Conservation (phyloP, 2,888 invertebrate genomes). For the Cryptocheilus praepositus region DNA sequence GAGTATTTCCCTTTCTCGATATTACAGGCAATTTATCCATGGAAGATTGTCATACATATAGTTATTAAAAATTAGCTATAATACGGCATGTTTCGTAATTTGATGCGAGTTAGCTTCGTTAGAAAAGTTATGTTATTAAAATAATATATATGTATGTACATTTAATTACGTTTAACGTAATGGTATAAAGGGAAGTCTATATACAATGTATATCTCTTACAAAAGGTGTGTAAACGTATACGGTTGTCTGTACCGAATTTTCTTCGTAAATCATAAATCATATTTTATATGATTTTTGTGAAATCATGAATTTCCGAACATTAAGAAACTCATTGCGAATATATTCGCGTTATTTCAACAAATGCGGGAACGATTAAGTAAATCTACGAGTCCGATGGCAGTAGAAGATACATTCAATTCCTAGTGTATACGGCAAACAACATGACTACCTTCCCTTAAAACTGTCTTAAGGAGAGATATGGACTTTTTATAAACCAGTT, state of each 20-base stretch:
- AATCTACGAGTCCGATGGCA: no score
- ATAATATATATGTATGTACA: slow-evolving; percentile 31
- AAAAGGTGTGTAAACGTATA: slow-evolving; percentile 13
- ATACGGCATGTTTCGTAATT: background rate
- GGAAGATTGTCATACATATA: no score
- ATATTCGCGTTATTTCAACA: no score
- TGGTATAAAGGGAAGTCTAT: slow-evolving; percentile 30
- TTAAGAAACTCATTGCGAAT: background rate
- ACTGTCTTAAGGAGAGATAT: no score
- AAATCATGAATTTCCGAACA: background rate
- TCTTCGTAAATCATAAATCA: slow-evolving; percentile 19
- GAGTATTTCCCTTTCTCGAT: slow-evolving; percentile 14
- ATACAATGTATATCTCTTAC: slow-evolving; percentile 4
- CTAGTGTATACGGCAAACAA: no score
- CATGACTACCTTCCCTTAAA: no score
- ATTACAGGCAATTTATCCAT: slow-evolving; percentile 3
- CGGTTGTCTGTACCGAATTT: slow-evolving; percentile 24
- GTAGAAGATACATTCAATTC: no score
- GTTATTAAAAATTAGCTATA: background rate
- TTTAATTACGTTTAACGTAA: slow-evolving; percentile 26
- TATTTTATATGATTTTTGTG: slow-evolving; percentile 2
- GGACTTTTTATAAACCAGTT: no score
- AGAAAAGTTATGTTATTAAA: slow-evolving; percentile 36
- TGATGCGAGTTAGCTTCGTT: slow-evolving; percentile 16
- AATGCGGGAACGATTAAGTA: no score